Evolutionary conservation across 2,113 vertebrate species (phyloP).

Genomic region (Ophiodon elongatus): DNA sequence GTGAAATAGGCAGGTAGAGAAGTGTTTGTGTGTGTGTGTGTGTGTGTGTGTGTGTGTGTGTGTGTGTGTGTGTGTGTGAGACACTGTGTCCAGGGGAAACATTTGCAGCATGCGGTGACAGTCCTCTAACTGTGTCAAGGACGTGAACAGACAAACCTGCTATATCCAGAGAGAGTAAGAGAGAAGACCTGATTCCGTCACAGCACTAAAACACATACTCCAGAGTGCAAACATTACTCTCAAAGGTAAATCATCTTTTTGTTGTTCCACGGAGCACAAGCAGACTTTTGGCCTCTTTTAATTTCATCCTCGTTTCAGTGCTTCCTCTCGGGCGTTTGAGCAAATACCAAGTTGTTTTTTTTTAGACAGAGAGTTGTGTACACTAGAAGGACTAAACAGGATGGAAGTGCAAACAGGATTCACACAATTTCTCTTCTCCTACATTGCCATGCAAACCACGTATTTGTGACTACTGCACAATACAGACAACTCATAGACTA

Average conservation of each 20-base stretch:
- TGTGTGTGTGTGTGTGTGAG: background rate
- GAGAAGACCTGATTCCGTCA: slow-evolving; percentile 40
- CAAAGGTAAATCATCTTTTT: slow-evolving; percentile 35
- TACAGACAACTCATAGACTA: background rate
- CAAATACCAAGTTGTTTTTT: slow-evolving; percentile 36
- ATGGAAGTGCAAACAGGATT: background rate
- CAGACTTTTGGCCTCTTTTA: slow-evolving; percentile 28
- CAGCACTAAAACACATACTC: background rate
- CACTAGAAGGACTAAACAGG: background rate
- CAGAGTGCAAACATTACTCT: slow-evolving; percentile 2
- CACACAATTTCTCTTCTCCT: background rate
- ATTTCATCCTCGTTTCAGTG: slow-evolving; percentile 11
- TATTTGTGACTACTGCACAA: background rate
- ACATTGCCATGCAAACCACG: background rate
- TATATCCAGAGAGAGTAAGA: slow-evolving; percentile 27
- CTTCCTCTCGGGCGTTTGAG: slow-evolving; percentile 13
- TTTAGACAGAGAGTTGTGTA: background rate
- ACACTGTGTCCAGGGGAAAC: slow-evolving; percentile 46
- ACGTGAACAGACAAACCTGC: slow-evolving; percentile 42
- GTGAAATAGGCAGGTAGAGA: slow-evolving; percentile 57
- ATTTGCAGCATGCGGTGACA: slow-evolving; percentile 9
- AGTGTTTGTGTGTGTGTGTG: background rate
- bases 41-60: background rate
- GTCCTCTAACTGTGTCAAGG: slow-evolving; percentile 79
- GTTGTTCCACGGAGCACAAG: slow-evolving; percentile 26